Evolutionary conservation across 2,113 vertebrate species (phyloP).

Genomic region (Polypterus bichir): DNA sequence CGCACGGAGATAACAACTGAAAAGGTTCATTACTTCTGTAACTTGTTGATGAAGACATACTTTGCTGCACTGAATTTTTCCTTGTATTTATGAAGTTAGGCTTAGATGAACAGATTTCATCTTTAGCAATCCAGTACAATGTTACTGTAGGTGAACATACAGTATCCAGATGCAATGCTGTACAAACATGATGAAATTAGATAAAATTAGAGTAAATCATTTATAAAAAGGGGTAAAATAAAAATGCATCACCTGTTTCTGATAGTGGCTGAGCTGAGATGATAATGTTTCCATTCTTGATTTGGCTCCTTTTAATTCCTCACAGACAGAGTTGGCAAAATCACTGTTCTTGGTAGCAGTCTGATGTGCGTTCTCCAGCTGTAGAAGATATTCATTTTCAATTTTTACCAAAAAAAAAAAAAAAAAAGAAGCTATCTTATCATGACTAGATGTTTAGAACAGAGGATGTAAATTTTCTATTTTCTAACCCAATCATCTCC

Average conservation of each 20-base stretch:
- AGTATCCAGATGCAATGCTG: no score
- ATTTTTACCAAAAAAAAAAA: conserved; percentile 8
- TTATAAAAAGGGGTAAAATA: background rate
- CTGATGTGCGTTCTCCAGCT: conserved; percentile 63
- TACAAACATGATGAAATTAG: no score
- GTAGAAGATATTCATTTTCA: conserved; percentile 10
- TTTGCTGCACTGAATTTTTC: no score
- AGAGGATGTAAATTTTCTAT: background rate
- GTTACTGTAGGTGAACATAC: no score
- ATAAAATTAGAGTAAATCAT: no score
- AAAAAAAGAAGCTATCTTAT: background rate
- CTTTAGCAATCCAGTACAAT: no score
- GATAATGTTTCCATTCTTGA: conserved; percentile 40
- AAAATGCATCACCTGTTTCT: conserved; percentile 44
- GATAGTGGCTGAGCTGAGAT: conserved; percentile 44
- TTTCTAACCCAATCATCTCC: no score
- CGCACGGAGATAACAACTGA: no score
- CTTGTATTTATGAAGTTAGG: no score
- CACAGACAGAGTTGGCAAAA: conserved; percentile 38
- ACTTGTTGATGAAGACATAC: no score
- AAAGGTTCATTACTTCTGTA: no score
- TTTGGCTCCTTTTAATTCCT: conserved; percentile 50
- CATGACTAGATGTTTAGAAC: conserved; percentile 7
- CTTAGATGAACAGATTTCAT: no score
- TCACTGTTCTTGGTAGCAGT: conserved; percentile 43